phyloP scores from a whole-genome alignment of 2,888 invertebrate genomes.

The Nezara viridula region DNA sequence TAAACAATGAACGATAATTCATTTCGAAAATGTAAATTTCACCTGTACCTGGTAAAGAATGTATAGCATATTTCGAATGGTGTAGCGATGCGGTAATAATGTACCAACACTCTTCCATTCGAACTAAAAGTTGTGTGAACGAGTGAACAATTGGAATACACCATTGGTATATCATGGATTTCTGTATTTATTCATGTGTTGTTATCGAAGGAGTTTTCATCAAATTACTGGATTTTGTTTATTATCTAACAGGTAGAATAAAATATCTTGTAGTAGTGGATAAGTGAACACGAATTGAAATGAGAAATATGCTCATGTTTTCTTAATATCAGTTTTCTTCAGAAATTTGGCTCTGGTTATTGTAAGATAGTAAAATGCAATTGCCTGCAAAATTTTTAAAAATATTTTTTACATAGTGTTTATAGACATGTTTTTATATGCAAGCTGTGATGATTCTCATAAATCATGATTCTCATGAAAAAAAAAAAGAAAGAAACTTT shows the following conservation, averaged over 20 bases:
- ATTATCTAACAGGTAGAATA: neutral
- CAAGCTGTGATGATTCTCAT: too few species aligned
- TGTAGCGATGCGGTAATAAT: neutral
- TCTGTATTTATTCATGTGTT: neutral
- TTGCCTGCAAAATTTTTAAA: too few species aligned
- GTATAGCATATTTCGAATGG: neutral
- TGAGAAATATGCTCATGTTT: too few species aligned
- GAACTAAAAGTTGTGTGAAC: neutral
- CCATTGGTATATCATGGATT: neutral
- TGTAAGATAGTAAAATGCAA: too few species aligned
- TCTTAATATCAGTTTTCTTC: too few species aligned
- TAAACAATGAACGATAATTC: conserved; percentile 5
- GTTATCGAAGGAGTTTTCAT: neutral
- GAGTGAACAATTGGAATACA: neutral
- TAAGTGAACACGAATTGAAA: too few species aligned
- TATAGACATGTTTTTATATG: too few species aligned
- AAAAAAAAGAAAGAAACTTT: too few species aligned
- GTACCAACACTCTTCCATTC: neutral
- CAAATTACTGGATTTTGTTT: neutral
- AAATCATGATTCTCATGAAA: too few species aligned
- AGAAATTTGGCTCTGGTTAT: too few species aligned
- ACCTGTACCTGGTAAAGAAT: neutral
- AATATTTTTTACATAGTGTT: too few species aligned
- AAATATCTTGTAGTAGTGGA: too few species aligned
- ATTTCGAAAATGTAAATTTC: conserved; percentile 1